These are phyloP conservation scores for Calonectris borealis DNA, from an alignment of 2,113 vertebrate genomes.

Conservation along the genomic window DNA sequence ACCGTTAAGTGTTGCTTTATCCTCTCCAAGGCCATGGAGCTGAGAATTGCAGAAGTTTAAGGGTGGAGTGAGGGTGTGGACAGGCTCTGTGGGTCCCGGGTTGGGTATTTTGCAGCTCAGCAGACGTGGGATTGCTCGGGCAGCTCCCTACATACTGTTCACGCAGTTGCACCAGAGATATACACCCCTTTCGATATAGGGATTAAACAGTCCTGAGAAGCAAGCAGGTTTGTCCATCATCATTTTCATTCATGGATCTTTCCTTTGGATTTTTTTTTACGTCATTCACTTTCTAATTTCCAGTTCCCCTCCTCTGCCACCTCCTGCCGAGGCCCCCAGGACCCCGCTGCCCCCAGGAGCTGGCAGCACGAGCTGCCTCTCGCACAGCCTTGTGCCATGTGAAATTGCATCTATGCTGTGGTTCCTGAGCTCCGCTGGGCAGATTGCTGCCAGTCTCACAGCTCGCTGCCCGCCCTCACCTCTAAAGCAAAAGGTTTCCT, in stretches of 20 bases:
- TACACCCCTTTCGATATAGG: accelerated
- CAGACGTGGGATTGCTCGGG: not conserved
- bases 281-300: not conserved
- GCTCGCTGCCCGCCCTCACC: not conserved
- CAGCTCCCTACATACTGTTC: not conserved
- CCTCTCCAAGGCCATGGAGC: accelerated
- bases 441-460: not conserved
- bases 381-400: accelerated
- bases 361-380: not conserved
- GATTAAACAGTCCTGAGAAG: not conserved
- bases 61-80: not conserved
- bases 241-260: not conserved
- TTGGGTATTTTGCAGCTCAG: not conserved
- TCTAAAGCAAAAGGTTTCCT: not conserved
- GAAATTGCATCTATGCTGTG: accelerated
- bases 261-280: not conserved
- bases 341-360: not conserved
- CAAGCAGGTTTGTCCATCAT: too few species aligned
- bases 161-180: not conserved
- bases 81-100: not conserved
- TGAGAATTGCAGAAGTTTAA: not conserved
- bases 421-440: not conserved
- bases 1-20: not conserved
- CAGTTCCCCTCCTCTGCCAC: not conserved
- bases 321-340: not conserved